Conservation (phyloP, 2,113 vertebrate genomes). For the Psittacula cyanocephala region DNA sequence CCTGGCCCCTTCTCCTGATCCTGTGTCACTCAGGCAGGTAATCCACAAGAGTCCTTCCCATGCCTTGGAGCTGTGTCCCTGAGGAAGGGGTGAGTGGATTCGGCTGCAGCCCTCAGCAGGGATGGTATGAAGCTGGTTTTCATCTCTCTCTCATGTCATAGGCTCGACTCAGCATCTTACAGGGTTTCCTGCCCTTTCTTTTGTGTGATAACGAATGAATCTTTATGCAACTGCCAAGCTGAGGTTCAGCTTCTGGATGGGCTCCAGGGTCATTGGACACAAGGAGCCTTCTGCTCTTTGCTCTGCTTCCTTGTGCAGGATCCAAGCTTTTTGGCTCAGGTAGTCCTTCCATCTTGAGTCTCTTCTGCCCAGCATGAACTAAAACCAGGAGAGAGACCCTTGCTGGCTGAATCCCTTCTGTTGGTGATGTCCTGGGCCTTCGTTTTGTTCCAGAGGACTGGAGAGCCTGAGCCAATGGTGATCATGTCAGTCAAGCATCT, state of each 20-base stretch:
- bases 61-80: neutral
- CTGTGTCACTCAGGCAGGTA: neutral
- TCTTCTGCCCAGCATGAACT: neutral
- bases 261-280: neutral
- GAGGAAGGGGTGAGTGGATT: neutral
- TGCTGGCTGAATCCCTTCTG: neutral
- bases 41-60: neutral
- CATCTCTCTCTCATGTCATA: neutral
- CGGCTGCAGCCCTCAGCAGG: neutral
- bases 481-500: neutral
- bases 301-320: neutral
- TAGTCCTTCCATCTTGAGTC: neutral
- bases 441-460: neutral
- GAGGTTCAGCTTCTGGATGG: neutral
- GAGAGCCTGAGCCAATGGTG: neutral
- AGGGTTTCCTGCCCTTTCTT: neutral
- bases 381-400: neutral
- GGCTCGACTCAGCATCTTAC: neutral
- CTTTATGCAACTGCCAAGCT: neutral
- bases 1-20: neutral
- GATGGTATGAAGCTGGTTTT: neutral
- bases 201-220: neutral
- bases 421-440: neutral
- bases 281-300: neutral
- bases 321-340: neutral